Conservation (phyloP, 2,113 vertebrate species). For the Misgurnus mizolepis region DNA sequence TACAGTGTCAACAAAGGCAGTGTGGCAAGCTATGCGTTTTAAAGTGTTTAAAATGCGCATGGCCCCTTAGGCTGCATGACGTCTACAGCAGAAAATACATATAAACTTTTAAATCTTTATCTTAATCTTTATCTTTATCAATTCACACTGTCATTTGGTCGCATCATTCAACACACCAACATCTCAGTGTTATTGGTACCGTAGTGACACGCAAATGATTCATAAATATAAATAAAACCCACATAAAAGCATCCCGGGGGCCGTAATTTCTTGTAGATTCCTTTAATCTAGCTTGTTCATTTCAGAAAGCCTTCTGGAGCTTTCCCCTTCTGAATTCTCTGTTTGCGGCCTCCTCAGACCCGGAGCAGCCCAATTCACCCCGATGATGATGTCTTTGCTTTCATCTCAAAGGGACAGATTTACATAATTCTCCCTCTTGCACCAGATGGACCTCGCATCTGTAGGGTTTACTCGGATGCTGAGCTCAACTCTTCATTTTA, state of each 20-base stretch:
- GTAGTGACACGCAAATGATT: background rate
- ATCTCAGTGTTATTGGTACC: background rate
- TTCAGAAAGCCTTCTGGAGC: conserved; percentile 28
- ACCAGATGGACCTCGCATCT: conserved; percentile 41
- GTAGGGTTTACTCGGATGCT: conserved; percentile 15
- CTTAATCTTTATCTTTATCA: background rate
- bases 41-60: too few relatives aligned
- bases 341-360: conserved; percentile 4
- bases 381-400: background rate
- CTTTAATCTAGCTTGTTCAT: conserved; percentile 36
- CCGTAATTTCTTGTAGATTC: conserved; percentile 15
- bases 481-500: conserved; percentile 24
- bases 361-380: conserved; percentile 21
- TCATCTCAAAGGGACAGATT: conserved; percentile 31
- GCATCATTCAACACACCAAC: background rate
- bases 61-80: too few relatives aligned
- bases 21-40: too few relatives aligned
- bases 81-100: too few relatives aligned
- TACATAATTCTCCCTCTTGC: conserved; percentile 34
- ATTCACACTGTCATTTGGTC: background rate
- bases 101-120: too few relatives aligned
- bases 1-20: too few relatives aligned
- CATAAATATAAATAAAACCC: background rate
- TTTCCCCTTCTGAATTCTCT: conserved; percentile 11
- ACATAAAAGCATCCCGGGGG: conserved; percentile 12